Evolutionary conservation across 2,797 vertebrate genomes (phyloP).

Genomic region (Anguilla obscura): DNA sequence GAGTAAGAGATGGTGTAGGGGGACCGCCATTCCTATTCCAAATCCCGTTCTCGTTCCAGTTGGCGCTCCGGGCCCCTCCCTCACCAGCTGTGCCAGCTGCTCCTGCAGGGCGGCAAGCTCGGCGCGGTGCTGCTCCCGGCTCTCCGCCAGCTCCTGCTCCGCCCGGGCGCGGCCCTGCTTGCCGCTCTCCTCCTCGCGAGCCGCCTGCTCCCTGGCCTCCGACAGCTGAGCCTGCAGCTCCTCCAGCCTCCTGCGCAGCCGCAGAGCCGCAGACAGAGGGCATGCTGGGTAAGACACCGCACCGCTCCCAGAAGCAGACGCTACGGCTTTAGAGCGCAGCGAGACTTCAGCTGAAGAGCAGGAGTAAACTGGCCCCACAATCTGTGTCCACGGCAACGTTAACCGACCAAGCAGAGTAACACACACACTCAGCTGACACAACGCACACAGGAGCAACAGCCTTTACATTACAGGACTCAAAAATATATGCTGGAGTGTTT

Average conservation of each 20-base stretch:
- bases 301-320: neutral
- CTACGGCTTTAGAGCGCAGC: neutral
- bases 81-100: conserved; percentile 79
- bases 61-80: conserved; percentile 40
- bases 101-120: conserved; percentile 74
- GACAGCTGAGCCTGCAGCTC: conserved; percentile 82
- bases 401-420: neutral
- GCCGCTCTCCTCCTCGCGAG: conserved; percentile 72
- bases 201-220: conserved; percentile 78
- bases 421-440: neutral
- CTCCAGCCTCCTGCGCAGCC: conserved; percentile 76
- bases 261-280: conserved; percentile 29
- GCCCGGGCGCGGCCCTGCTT: conserved; percentile 72
- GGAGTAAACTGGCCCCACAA: too few species aligned
- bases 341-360: neutral
- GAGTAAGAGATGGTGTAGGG: neutral
- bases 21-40: neutral
- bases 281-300: neutral
- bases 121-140: conserved; percentile 66
- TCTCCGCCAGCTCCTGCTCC: conserved; percentile 75
- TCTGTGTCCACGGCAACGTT: neutral
- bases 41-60: neutral
- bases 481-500: neutral
- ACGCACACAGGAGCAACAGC: neutral
- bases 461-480: neutral